Base-by-base conservation (phyloP, 2,888 invertebrate species). In the Drosophila stalkeri region DNA sequence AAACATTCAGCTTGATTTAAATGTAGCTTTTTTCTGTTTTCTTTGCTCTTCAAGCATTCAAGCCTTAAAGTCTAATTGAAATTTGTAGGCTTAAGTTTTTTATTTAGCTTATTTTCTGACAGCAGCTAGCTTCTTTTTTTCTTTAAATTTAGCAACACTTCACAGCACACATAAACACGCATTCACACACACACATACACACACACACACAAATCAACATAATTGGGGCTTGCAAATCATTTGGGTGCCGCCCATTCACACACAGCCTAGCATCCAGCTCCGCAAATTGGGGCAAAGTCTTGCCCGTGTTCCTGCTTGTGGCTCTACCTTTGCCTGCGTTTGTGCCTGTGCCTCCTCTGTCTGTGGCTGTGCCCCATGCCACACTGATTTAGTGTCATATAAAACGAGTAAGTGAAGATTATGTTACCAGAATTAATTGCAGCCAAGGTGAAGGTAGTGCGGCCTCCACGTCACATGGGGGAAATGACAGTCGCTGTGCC, bases 351-450 rank as follows among this genome's bases (percentile, higher is more conserved):
- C n/a, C 27, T 16, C 47, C 43, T 31, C 1, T 12, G 55, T 12
- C 27, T 16, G n/a, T 54, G 44, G 31, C 56, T 52, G n/a, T 55
- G 49, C 60, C 47, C 44, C 56, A 71, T 70, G 77, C 77, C 64
- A 64, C 85, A 81, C 89, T 86, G 86, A 86, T 86, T 86, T 87
- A 89, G 87, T 86, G 89, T 87, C 89, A 86, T 86, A 89, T 81
- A 84, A 89, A 89, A 89, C 77, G 81, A 82, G 89, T 89, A 89
- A 89, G 89, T 89, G 87, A 87, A 86, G 90, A 90, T 90, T 89
- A 88, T 89, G 88, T 89, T 90, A 90, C 89, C 82, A 85, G 83
- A 89, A 89, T 90, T 89, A 90, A 89, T 89, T 89, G 90, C 90
- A 79, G 79, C 71, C 81, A 89, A 86, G 86, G 86, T 89, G 82